A percentile compares a stretch with the other conserved stretches of the same genome.
phyloP scores from a whole-genome alignment of 2,888 invertebrate genomes.

The Cephus spinipes region DNA sequence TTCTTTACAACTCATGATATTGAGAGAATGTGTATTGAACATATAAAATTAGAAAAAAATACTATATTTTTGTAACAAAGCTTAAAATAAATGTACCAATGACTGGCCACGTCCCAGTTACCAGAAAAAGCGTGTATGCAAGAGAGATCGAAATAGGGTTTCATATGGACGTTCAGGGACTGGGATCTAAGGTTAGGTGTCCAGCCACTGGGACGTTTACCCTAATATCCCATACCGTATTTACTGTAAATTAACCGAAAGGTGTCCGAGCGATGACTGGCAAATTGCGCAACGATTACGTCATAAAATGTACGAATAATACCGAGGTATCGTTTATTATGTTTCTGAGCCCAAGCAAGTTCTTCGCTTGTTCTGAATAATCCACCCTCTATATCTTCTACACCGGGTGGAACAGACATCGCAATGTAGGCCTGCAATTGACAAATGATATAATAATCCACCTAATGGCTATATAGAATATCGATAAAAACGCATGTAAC shows the following conservation, averaged over 20 bases:
- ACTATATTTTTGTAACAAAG: neutral
- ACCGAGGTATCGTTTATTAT: constrained; percentile 14
- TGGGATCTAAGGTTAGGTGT: too few relatives aligned
- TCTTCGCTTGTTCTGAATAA: neutral
- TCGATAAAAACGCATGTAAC: neutral
- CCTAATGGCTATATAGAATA: neutral
- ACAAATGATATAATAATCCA: neutral
- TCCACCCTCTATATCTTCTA: constrained; percentile 1
- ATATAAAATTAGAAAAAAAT: neutral
- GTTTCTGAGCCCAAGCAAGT: constrained; percentile 9
- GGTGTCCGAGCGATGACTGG: constrained; percentile 14
- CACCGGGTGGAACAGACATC: constrained; percentile 17
- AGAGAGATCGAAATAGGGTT: too few relatives aligned
- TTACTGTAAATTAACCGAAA: constrained; percentile 15
- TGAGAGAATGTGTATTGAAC: neutral
- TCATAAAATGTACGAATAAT: constrained; percentile 10
- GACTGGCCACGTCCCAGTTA: too few relatives aligned
- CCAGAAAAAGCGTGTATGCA: too few relatives aligned
- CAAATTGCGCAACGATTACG: constrained; percentile 16
- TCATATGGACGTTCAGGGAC: too few relatives aligned
- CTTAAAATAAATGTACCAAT: too few relatives aligned
- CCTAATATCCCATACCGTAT: neutral
- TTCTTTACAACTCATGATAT: neutral
- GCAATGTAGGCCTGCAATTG: constrained; percentile 14
- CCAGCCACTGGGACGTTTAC: too few relatives aligned